phyloP scores from a whole-genome alignment of 2,888 invertebrate species.

The Augochlorella aurata region DNA sequence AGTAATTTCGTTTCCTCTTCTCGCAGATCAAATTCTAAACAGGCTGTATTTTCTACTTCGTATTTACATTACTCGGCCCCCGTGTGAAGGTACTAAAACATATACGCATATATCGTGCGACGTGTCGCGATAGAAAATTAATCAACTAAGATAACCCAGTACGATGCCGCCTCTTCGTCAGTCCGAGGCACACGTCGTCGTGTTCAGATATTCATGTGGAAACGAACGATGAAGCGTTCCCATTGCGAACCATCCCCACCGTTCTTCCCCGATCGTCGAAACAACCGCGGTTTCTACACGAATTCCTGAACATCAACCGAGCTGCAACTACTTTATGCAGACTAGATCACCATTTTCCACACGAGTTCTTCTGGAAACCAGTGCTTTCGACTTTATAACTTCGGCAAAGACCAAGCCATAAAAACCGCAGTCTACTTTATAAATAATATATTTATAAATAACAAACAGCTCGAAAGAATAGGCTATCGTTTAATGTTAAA shows the following conservation, averaged over 20 bases:
- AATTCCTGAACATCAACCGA: slow-evolving; percentile 18
- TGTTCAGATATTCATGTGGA: slow-evolving; percentile 19
- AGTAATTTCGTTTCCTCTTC: not conserved
- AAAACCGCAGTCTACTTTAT: no score
- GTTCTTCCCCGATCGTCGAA: not conserved
- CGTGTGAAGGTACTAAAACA: not conserved
- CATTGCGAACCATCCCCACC: not conserved
- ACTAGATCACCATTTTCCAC: slow-evolving; percentile 51
- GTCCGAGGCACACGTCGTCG: slow-evolving; percentile 6
- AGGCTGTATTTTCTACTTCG: not conserved
- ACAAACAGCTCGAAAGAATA: not conserved
- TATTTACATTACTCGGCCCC: not conserved
- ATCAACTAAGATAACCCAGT: slow-evolving; percentile 19
- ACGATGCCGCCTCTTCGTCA: slow-evolving; percentile 17
- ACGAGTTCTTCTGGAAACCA: slow-evolving; percentile 1
- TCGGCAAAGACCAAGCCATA: not conserved
- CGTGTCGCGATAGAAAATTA: not conserved
- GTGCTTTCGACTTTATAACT: not conserved
- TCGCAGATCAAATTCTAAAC: not conserved
- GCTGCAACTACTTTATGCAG: slow-evolving; percentile 36
- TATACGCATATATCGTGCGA: not conserved
- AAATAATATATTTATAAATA: not conserved
- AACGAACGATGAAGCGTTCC: slow-evolving; percentile 17
- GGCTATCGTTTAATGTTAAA: no score
- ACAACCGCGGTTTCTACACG: slow-evolving; percentile 12